Evolutionary conservation across 2,888 invertebrate species (phyloP).

Genomic region (Ichneumoninae sp.): DNA sequence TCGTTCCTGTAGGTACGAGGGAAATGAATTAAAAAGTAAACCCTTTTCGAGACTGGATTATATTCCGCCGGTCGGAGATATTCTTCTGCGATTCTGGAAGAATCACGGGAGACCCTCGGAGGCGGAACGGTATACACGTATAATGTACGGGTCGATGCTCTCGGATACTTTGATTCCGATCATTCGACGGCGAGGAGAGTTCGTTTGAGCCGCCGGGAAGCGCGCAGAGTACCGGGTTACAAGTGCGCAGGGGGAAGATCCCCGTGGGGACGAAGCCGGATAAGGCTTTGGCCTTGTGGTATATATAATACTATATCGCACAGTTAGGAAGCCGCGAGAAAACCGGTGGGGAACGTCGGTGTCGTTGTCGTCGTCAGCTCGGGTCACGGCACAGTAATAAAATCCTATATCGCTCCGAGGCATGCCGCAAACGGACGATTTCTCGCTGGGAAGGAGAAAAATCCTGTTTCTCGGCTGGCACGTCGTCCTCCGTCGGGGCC

Average conservation of each 20-base stretch:
- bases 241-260: constrained; percentile 45
- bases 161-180: constrained; percentile 51
- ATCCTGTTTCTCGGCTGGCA: constrained; percentile 23
- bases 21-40: not conserved
- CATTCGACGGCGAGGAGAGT: constrained; percentile 41
- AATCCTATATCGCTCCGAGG: constrained; percentile 61
- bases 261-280: constrained; percentile 54
- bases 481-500: not conserved
- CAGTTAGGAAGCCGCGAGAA: constrained; percentile 35
- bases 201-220: constrained; percentile 27
- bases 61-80: not conserved
- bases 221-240: constrained; percentile 29
- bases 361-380: constrained; percentile 36
- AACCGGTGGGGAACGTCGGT: constrained; percentile 28
- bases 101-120: not conserved
- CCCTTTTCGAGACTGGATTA: not conserved
- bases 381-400: constrained; percentile 61
- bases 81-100: not conserved
- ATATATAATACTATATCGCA: constrained; percentile 39
- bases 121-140: not conserved
- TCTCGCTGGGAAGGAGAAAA: constrained; percentile 36
- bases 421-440: constrained; percentile 49
- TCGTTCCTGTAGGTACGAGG: not conserved
- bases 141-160: constrained; percentile 40
- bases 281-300: constrained; percentile 43